Percentiles rank a stretch among this genome's conserved stretches.
phyloP scores from a whole-genome alignment of 2,113 vertebrate species.

The Chloebia gouldiae region DNA sequence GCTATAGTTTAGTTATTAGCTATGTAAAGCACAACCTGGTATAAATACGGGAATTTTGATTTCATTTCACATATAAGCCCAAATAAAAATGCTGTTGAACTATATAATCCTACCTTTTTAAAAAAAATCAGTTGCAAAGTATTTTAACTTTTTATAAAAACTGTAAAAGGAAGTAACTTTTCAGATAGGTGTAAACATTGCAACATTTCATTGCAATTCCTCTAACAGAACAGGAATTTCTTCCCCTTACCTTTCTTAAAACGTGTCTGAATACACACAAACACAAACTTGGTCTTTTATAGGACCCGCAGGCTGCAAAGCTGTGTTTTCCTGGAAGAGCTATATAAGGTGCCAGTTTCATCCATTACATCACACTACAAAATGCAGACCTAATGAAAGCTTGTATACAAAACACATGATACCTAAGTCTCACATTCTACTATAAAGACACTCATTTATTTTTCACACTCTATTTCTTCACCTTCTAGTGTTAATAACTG shows the following conservation, averaged over 20 bases:
- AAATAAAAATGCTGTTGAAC: not conserved
- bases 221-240: not conserved
- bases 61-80: not conserved
- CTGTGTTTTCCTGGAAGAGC: not conserved
- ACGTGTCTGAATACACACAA: not conserved
- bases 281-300: not conserved
- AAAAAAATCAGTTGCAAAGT: not conserved
- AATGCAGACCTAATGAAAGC: not conserved
- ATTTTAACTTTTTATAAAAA: not conserved
- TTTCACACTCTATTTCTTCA: not conserved
- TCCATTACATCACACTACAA: not conserved
- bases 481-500: not conserved
- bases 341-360: not conserved
- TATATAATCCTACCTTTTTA: not conserved
- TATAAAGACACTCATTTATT: not conserved
- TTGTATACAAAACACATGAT: not conserved
- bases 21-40: accelerated
- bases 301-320: not conserved
- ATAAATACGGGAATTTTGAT: not conserved
- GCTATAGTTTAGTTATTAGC: not conserved
- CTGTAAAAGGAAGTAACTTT: not conserved
- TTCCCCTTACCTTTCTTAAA: not conserved
- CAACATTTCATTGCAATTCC: not conserved
- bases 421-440: not conserved
- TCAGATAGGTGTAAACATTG: not conserved